phyloP scores from a whole-genome alignment of 2,113 vertebrate species.

The Aegithalos caudatus region DNA sequence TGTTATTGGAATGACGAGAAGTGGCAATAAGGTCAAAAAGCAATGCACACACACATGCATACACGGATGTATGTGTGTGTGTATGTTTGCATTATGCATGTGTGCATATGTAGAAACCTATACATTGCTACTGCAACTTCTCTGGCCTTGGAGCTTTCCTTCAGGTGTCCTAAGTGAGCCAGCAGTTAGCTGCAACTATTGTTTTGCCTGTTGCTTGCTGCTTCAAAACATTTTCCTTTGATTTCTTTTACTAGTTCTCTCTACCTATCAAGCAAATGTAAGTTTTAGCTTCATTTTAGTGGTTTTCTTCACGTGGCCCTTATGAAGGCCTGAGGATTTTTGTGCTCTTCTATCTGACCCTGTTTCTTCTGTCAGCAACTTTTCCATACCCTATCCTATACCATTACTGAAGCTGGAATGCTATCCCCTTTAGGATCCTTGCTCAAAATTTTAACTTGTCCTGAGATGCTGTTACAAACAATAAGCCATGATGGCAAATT shows the following conservation, averaged over 20 bases:
- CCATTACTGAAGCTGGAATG: neutral
- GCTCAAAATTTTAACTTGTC: neutral
- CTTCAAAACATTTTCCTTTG: neutral
- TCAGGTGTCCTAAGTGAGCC: neutral
- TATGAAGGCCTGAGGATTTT: neutral
- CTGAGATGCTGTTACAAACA: neutral
- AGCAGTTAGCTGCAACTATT: neutral
- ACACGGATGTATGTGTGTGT: accelerated
- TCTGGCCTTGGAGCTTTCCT: neutral
- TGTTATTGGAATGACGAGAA: accelerated
- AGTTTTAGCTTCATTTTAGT: neutral
- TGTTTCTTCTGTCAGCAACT: neutral
- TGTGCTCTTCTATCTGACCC: neutral
- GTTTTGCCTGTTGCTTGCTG: neutral
- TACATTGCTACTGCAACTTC: neutral
- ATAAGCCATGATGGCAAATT: neutral
- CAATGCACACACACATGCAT: neutral
- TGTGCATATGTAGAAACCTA: neutral
- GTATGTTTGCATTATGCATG: neutral
- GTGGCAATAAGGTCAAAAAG: neutral
- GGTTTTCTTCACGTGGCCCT: neutral
- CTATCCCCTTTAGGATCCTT: neutral
- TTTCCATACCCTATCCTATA: neutral
- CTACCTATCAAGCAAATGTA: neutral
- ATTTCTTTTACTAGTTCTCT: neutral